Base-by-base conservation (phyloP, 2,888 invertebrate species). In the Orthonychiurus folsomi region DNA sequence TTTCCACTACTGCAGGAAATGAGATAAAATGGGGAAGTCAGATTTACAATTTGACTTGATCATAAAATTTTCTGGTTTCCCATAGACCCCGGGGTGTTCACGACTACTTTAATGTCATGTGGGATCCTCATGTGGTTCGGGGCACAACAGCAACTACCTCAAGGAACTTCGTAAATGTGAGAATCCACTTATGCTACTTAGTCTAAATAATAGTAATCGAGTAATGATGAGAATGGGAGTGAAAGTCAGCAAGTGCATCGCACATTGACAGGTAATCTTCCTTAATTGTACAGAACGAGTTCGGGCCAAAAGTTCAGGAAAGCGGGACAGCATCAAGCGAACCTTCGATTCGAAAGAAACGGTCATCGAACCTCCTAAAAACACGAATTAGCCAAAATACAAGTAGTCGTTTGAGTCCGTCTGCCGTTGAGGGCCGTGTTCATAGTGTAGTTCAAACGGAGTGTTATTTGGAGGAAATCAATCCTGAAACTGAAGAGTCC, bases 381-480 rank as follows among this genome's bases (percentile, higher is more conserved):
- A 55, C n/a, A 5, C 15, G 20, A 9, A 27, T 21, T 9, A 37
- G 37, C 37, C 37, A 37, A 37, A 37, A 37, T 37, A 37, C 37
- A 5, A 37, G 53, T 2, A n/a, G 37, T 12, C 21, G 2, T 27
- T 25, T 54, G 20, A 20, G n/a, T 54, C 89, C 89, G 65, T 89
- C 88, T 50, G 86, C 88, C 18, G 87, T 91, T 50, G 83, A 85
- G 60, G 93, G 92, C 25, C 82, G 93, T 66, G 84, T 85, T 60
- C 92, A 93, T 79, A 89, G 88, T 73, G 86, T 86, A 66, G 84
- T 93, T 54, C 94, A 95, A 81, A 94, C 94, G 1, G 93, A 94
- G 69, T 81, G 85, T 73, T 93, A 88, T 76, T 82, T 94, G 63
- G 93, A 93, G 77, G 93, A 93, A 62, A 20, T 27, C 15, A 15